Evolutionary conservation across 2,113 vertebrate species (phyloP).

Genomic region (Proteles cristata): DNA sequence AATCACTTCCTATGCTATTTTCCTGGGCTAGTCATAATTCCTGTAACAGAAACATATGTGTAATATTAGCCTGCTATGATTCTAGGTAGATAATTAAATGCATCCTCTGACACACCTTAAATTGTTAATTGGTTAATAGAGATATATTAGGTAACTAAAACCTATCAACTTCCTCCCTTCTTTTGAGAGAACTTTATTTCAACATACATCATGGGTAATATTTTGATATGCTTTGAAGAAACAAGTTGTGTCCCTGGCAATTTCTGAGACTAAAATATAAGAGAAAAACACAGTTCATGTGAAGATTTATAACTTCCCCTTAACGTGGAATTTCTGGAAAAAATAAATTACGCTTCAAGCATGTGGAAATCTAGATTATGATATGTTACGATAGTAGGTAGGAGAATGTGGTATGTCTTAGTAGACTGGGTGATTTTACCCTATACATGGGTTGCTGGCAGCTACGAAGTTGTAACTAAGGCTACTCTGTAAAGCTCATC

Average conservation of each 20-base stretch:
- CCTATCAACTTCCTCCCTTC: not conserved
- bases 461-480: not conserved
- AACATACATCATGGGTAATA: not conserved
- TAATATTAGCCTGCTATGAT: not conserved
- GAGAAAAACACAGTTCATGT: not conserved
- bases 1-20: not conserved
- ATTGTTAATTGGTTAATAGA: not conserved
- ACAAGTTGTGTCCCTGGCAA: not conserved
- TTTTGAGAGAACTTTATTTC: not conserved
- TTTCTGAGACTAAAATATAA: not conserved
- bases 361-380: not conserved
- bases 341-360: not conserved
- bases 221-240: not conserved
- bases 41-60: not conserved
- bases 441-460: no score
- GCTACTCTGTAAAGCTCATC: not conserved
- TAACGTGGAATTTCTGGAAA: not conserved
- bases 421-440: not conserved
- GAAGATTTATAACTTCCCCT: not conserved
- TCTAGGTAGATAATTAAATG: not conserved
- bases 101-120: not conserved
- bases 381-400: not conserved
- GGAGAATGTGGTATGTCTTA: not conserved
- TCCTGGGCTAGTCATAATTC: not conserved
- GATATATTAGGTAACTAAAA: not conserved